A percentile compares a stretch with the other conserved stretches of the same genome.
These are phyloP conservation scores for Isoperla grammatica DNA, from an alignment of 2,888 invertebrate species.

Conservation along the genomic window DNA sequence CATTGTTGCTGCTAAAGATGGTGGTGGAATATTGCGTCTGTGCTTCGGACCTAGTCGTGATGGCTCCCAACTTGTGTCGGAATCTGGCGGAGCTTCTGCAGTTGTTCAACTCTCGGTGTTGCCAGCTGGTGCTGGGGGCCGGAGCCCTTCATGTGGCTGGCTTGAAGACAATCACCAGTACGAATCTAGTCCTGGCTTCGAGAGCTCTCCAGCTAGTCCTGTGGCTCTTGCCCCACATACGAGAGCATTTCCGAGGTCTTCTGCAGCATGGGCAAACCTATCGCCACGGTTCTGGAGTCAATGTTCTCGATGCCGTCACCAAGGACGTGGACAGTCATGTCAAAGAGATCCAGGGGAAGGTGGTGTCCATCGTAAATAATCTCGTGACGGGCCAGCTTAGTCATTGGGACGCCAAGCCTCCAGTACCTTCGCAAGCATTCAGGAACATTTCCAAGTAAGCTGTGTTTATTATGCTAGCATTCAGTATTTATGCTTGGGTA, in stretches of 20 bases:
- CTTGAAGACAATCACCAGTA: slow-evolving; percentile 88
- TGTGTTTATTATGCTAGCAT: too few relatives aligned
- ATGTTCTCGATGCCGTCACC: slow-evolving; percentile 60
- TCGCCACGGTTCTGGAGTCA: slow-evolving; percentile 39
- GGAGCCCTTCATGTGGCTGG: slow-evolving; percentile 94
- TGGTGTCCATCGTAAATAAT: slow-evolving; percentile 82
- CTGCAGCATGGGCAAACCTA: slow-evolving; percentile 10
- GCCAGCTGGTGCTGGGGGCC: slow-evolving; percentile 92
- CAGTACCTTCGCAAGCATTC: slow-evolving; percentile 88
- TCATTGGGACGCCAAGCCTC: slow-evolving; percentile 91
- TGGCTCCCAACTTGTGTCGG: slow-evolving; percentile 73
- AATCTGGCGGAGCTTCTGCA: slow-evolving; percentile 84
- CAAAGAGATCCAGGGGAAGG: slow-evolving; percentile 86
- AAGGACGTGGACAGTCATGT: slow-evolving; percentile 83
- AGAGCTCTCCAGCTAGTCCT: slow-evolving; percentile 75
- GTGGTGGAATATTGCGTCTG: slow-evolving; percentile 86
- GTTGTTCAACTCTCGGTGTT: slow-evolving; percentile 81
- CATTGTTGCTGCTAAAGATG: slow-evolving; percentile 81
- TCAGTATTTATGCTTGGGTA: too few relatives aligned
- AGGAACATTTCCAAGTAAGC: slow-evolving; percentile 68
- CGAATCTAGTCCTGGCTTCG: slow-evolving; percentile 83
- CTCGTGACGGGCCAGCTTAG: slow-evolving; percentile 74
- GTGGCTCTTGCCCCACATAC: slow-evolving; percentile 70
- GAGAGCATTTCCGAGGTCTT: slow-evolving; percentile 58
- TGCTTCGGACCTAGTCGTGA: slow-evolving; percentile 67